Evolutionary conservation across 1,140 invertebrate species (phyloP), one percentile per base, ranked within the genome.

Genomic region (Leguminivora glycinivorella): DNA sequence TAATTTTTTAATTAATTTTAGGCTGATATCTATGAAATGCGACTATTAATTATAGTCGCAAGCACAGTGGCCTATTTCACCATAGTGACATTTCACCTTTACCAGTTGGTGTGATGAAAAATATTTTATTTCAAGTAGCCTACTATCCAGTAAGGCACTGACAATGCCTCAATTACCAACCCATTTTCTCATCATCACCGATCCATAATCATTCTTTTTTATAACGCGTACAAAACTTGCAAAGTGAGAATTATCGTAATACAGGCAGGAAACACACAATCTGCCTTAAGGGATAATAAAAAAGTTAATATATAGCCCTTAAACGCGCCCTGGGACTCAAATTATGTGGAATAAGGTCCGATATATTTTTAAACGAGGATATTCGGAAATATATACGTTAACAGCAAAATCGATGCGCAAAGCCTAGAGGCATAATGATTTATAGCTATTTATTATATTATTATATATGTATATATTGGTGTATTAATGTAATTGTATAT

Each of bases 231-330:
- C 19, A 17, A 19, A 52, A n/a, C 7, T 43, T 1, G 19, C 47
- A 22, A 52, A 52, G 47, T 14, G 56, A 4, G 26, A 63, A 63
- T 63, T 29, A 63, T 31, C 58, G 6, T 63, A 63, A 63, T 63
- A 17, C 25, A 29, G 26, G 58, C 58, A 63, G 58, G 25, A 63
- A 63, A 29, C 58, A n/a, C 14, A 63, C 19, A 63, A 63, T 63
- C 58, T 31, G 58, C 58, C 58, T 29, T 17, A 63, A 29, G 56
- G 56, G 58, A 29, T 29, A 31, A 17, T 6, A 63, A 31, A 63
- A 63, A 63, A 34, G 47, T 52, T 52, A 63, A 63, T 29, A 63
- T 34, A 63, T 63, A 1, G 25, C 14, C 58, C 26, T 17, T 63
- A 63, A 63, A 63, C 58, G 26, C 26, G 5, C 26, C 26, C 58